Conservation (phyloP, 2,113 vertebrate genomes). For the Callorhinus ursinus region DNA sequence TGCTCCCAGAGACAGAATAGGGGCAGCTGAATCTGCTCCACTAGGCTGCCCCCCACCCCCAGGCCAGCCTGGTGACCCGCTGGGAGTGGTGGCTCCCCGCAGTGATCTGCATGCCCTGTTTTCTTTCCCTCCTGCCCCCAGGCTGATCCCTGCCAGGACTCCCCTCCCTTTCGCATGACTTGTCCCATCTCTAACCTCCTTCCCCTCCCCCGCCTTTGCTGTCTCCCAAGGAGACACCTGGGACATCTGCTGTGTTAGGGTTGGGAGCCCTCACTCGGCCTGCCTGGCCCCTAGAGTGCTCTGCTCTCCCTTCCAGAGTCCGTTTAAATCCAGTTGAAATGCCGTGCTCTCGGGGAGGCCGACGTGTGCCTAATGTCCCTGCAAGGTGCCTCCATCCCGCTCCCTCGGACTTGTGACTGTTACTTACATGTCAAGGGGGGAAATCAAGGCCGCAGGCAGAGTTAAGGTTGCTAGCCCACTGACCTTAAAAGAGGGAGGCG, state of each 20-base stretch:
- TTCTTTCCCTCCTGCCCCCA: accelerated
- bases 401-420: accelerated
- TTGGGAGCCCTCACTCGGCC: accelerated
- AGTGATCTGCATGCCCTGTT: accelerated
- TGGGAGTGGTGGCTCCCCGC: accelerated
- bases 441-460: background rate
- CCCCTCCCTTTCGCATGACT: background rate
- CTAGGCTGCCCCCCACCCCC: background rate
- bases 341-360: background rate
- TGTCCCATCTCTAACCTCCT: background rate
- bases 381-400: background rate
- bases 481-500: background rate
- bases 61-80: background rate
- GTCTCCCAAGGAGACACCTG: accelerated
- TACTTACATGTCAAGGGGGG: too few relatives aligned
- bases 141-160: background rate
- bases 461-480: background rate
- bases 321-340: accelerated
- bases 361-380: accelerated
- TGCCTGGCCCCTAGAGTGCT: accelerated
- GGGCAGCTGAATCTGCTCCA: too few relatives aligned
- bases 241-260: background rate
- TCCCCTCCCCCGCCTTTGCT: accelerated
- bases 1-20: background rate
- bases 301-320: too few relatives aligned